Evolutionary conservation across 92 coral and sea anemone genomes (phyloP), one percentile per base, ranked within the genome.

Genomic region (Epizoanthus stellaris): DNA sequence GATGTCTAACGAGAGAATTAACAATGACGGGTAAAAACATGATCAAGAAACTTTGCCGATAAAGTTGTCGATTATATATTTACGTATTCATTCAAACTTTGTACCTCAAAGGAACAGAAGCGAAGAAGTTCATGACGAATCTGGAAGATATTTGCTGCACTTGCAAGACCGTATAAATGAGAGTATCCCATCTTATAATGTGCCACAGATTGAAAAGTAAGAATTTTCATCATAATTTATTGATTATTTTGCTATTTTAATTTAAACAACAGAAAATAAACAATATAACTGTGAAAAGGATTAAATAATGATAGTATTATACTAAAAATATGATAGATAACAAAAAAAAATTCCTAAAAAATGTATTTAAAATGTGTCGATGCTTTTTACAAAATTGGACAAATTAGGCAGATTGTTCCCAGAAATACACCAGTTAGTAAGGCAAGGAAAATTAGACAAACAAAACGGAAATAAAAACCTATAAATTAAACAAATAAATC

Each of bases 1-100:
- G 65, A 79, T 79, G 83, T 79, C 83, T 79, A 70, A 79, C 38
- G 59, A 79, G 72, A 62, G 60, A 79, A 43, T 19, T 4, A 43
- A 7, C 13, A 15, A 79, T 79, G 60, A 62, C 70, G 25, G 83
- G 83, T 79, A 79, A 63, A 43, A 63, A 12, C 11, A 43, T 0
- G 71, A 63, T 15, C 25, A 13, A 60, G 40, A 61, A 30, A 13
- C 65, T 19, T 52, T 62, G 30, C 25, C 20, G 2, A 23, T 43
- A 63, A 34, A 3, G 42, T 61, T 42, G 61, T 21, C 19, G 0
- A n/a, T 20, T 13, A 4, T 17, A 40, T 15, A 68, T 17, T 4
- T 13, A 19, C n/a, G 8, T 5, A 43, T 77, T 63, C 21, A n/a
- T 12, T 43, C 39, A 40, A 53, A 79, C 49, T 63, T 45, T 42